These are phyloP conservation scores for Diabrotica virgifera DNA, from an alignment of 1,140 invertebrate genomes.

Conservation along the genomic window DNA sequence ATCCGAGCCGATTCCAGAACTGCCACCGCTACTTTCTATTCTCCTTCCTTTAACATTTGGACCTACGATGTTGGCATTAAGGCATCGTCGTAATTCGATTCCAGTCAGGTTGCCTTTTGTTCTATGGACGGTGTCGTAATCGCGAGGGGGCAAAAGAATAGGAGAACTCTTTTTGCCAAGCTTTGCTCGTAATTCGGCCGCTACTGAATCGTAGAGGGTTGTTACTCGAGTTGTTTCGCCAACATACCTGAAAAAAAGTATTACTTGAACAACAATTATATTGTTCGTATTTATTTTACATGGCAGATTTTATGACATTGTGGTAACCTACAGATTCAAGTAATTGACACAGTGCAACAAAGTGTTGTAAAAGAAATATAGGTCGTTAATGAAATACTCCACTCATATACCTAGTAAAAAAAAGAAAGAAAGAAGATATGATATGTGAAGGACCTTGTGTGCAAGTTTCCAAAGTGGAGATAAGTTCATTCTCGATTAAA, in stretches of 20 bases:
- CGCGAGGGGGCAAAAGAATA: constrained; percentile 83
- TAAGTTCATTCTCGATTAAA: no score
- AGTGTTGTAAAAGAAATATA: no score
- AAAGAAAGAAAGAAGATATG: no score
- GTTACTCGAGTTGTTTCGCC: constrained; percentile 55
- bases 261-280: no score
- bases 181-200: constrained; percentile 86
- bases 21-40: constrained; percentile 56
- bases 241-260: constrained; percentile 29
- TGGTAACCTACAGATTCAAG: no score
- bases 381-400: no score
- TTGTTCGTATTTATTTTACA: no score
- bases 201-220: constrained; percentile 83
- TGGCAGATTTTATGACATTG: no score
- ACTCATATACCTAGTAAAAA: no score
- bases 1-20: constrained; percentile 82
- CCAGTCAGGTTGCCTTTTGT: constrained; percentile 80
- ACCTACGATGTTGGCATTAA: constrained; percentile 71
- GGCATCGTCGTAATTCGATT: constrained; percentile 71
- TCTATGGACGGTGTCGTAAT: constrained; percentile 87
- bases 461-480: no score
- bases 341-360: no score
- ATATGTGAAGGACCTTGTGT: no score
- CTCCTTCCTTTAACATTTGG: constrained; percentile 52
- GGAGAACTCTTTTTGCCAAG: constrained; percentile 74